Evolutionary conservation across 2,113 vertebrate genomes (phyloP).

Genomic region (Romanogobio albipinnatus): DNA sequence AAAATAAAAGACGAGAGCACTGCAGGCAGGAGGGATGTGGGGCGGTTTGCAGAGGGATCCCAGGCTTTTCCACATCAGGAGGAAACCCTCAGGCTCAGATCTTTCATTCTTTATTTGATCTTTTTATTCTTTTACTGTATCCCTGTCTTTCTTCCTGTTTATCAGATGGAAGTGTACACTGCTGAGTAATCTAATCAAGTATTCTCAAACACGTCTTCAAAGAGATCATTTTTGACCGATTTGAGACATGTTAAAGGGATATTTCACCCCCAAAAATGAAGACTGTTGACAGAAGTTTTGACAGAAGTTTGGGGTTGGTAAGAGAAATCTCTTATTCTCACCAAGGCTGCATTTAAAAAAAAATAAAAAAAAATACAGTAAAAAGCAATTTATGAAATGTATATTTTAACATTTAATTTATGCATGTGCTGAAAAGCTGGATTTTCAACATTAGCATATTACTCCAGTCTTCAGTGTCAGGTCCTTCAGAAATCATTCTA

Average conservation of each 20-base stretch:
- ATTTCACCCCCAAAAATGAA: background rate
- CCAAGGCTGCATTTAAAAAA: background rate
- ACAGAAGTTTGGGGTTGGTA: too few species aligned
- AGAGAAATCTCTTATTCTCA: background rate
- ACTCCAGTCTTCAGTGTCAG: too few species aligned
- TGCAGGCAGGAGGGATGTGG: background rate
- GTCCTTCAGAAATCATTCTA: too few species aligned
- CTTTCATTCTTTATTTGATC: background rate
- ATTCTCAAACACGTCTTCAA: background rate
- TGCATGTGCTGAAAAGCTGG: too few species aligned
- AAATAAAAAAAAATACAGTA: background rate
- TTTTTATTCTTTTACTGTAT: background rate
- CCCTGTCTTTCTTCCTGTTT: background rate
- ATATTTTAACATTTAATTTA: too few species aligned
- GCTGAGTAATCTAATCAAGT: background rate
- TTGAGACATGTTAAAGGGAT: background rate
- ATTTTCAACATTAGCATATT: too few species aligned
- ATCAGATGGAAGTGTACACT: background rate
- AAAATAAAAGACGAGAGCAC: background rate
- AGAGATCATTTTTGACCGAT: background rate
- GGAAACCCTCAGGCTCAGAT: background rate
- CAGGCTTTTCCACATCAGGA: slow-evolving; percentile 22
- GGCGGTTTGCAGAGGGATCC: slow-evolving; percentile 3
- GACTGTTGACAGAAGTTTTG: too few species aligned
- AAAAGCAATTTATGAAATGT: too few species aligned